A percentile compares a stretch with the other conserved stretches of the same genome.
phyloP scores from a whole-genome alignment of 2,113 vertebrate genomes.

The Limnothrissa miodon region DNA sequence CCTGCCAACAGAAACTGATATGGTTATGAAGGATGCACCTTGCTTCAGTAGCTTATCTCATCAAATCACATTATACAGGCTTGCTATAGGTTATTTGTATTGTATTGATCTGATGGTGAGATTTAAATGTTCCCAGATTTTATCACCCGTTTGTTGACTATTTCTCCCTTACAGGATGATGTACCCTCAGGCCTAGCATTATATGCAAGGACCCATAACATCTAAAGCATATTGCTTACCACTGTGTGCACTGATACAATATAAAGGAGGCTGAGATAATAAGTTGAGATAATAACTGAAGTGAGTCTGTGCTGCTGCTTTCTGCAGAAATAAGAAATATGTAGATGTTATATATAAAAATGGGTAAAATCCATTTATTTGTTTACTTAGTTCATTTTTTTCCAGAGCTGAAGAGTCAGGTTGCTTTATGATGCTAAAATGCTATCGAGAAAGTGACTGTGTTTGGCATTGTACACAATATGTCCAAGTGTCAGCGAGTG shows the following conservation, averaged over 20 bases:
- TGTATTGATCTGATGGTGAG: not conserved
- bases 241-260: not conserved
- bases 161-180: not conserved
- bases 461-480: conserved; percentile 40
- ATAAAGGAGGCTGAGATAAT: too few species aligned
- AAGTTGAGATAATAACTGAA: not conserved
- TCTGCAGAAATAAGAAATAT: not conserved
- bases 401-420: not conserved
- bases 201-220: not conserved
- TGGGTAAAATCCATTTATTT: too few species aligned
- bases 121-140: not conserved
- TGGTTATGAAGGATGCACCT: not conserved
- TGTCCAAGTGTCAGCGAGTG: conserved; percentile 22
- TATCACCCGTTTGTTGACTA: not conserved
- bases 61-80: not conserved
- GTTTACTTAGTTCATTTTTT: too few species aligned
- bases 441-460: not conserved
- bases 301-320: not conserved
- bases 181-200: not conserved
- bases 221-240: not conserved
- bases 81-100: conserved; percentile 1
- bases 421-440: conserved; percentile 23
- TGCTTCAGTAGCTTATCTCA: not conserved
- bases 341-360: too few species aligned
- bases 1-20: not conserved